Conservation (phyloP, 2,888 invertebrate genomes). For the Invenusta paracnida region DNA sequence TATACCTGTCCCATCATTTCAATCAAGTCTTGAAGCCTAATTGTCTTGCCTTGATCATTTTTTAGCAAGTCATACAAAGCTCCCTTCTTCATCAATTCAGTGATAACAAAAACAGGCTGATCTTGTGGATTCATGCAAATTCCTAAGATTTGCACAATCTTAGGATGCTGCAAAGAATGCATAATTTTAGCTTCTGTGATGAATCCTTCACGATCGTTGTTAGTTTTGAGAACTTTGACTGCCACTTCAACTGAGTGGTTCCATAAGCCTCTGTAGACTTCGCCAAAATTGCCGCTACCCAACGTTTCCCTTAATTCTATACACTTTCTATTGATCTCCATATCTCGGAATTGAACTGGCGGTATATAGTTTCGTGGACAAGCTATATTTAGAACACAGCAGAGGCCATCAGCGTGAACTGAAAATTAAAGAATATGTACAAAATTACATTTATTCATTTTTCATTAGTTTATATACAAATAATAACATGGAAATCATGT, state of each 20-base stretch:
- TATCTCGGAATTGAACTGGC: conserved; percentile 34
- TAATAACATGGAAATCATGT: too few relatives aligned
- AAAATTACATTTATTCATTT: too few relatives aligned
- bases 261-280: conserved; percentile 69
- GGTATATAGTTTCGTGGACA: conserved; percentile 22
- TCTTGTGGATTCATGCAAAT: conserved; percentile 28
- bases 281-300: conserved; percentile 35
- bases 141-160: conserved; percentile 31
- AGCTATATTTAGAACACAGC: conserved; percentile 65
- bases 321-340: conserved; percentile 37
- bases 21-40: conserved; percentile 69
- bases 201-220: conserved; percentile 95
- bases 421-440: conserved; percentile 56
- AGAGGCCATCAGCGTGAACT: conserved; percentile 90
- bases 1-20: conserved; percentile 67
- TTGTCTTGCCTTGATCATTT: conserved; percentile 43
- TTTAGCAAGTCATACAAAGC: conserved; percentile 26
- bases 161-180: conserved; percentile 49
- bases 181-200: conserved; percentile 71
- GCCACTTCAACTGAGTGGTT: conserved; percentile 90
- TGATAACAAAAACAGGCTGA: conserved; percentile 32
- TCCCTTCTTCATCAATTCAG: conserved; percentile 33
- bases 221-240: conserved; percentile 87
- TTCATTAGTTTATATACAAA: too few relatives aligned
- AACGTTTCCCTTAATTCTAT: not conserved